Conservation (phyloP, 1,140 invertebrate species). For the Eubasilissa regina region DNA sequence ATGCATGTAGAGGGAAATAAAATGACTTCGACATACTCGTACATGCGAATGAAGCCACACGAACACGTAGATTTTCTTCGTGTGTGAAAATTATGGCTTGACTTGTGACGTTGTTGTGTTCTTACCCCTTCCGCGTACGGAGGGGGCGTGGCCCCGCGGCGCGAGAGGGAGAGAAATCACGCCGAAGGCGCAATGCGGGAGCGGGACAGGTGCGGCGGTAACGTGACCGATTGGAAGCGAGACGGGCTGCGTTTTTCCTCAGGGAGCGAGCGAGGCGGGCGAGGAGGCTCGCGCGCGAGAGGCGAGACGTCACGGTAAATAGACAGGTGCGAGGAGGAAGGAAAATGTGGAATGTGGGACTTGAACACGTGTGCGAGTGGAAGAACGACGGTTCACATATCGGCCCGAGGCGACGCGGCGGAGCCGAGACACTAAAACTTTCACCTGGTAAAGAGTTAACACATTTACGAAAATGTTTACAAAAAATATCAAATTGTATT, state of each 20-base stretch:
- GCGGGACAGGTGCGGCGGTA: conserved; percentile 30
- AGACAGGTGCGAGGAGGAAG: conserved; percentile 3
- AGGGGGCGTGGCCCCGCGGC: conserved; percentile 36
- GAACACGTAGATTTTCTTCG: conserved; percentile 28
- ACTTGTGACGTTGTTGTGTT: conserved; percentile 40
- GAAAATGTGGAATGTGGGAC: not conserved
- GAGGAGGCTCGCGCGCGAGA: conserved; percentile 45
- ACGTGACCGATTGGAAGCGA: conserved; percentile 40
- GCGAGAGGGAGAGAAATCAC: conserved; percentile 8
- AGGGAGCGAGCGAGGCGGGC: conserved; percentile 15
- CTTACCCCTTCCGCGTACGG: conserved; percentile 46
- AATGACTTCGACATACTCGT: no score
- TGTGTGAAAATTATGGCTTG: conserved; percentile 20
- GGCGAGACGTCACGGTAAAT: conserved; percentile 38
- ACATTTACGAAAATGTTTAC: conserved; percentile 25
- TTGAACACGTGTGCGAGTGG: conserved; percentile 19
- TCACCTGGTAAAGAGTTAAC: conserved; percentile 40
- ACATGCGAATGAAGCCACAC: not conserved
- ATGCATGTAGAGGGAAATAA: no score
- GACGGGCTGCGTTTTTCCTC: conserved; percentile 43
- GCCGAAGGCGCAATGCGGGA: conserved; percentile 24
- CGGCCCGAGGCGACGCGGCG: conserved; percentile 16
- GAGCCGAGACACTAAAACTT: conserved; percentile 38
- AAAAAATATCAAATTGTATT: conserved; percentile 14
- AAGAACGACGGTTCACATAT: conserved; percentile 20